Percentiles rank a stretch among this genome's conserved stretches.
phyloP scores from a whole-genome alignment of 2,113 vertebrate genomes.

The Pipra filicauda region DNA sequence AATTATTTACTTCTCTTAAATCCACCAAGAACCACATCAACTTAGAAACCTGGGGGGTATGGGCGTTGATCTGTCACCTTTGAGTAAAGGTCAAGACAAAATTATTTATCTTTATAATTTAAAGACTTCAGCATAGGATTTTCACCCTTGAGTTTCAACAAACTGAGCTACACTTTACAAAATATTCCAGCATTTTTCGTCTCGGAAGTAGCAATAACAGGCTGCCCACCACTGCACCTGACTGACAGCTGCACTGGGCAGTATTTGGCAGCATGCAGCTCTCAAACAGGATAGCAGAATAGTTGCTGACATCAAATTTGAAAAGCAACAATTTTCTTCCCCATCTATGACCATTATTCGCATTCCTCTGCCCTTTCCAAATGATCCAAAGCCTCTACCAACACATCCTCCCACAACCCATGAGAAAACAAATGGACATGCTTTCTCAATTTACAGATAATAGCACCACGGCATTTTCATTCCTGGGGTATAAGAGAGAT shows the following conservation, averaged over 20 bases:
- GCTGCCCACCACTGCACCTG: not conserved
- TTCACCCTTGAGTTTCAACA: not conserved
- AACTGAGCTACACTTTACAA: not conserved
- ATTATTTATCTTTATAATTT: not conserved
- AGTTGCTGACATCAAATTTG: not conserved
- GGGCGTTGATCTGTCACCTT: not conserved
- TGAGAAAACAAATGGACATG: not conserved
- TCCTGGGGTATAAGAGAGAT: not conserved
- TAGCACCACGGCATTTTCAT: not conserved
- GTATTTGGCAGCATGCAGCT: not conserved
- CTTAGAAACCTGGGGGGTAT: not conserved
- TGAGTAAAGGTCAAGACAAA: not conserved
- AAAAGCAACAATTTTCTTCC: not conserved
- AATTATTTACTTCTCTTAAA: not conserved
- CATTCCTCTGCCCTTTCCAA: not conserved
- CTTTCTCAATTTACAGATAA: not conserved
- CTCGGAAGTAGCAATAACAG: not conserved
- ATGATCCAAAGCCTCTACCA: not conserved
- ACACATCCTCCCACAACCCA: not conserved
- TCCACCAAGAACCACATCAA: not conserved
- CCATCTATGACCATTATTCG: not conserved
- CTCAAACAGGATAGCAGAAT: not conserved
- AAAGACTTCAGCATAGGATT: not conserved
- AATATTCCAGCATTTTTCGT: not conserved
- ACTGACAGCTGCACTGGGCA: not conserved